A percentile compares a stretch with the other conserved stretches of the same genome.
These are phyloP conservation scores for Ciconia maguari DNA, from an alignment of 2,113 vertebrate species.

Conservation along the genomic window DNA sequence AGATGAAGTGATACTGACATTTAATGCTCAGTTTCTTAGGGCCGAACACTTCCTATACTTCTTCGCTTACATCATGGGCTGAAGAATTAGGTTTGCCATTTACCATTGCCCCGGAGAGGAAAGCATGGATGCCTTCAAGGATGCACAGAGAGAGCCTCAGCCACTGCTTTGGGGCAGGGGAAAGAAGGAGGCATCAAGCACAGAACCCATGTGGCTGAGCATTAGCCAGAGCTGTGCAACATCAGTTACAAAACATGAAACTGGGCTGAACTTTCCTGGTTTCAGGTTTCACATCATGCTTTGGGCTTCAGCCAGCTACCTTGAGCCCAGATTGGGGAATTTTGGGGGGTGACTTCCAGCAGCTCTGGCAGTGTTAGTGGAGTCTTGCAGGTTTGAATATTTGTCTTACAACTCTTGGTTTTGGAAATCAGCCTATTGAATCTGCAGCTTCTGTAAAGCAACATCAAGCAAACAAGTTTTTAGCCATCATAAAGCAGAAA, in stretches of 20 bases:
- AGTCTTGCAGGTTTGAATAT: not conserved
- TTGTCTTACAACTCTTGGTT: not conserved
- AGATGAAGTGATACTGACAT: not conserved
- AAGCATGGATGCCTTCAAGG: not conserved
- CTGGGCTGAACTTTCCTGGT: constrained; percentile 8
- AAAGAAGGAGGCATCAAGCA: not conserved
- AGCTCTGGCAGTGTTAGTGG: not conserved
- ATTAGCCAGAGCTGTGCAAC: not conserved
- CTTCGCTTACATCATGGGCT: not conserved
- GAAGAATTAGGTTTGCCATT: not conserved
- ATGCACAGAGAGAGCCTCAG: not conserved
- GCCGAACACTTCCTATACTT: not conserved
- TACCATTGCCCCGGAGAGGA: not conserved
- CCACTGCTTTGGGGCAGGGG: not conserved
- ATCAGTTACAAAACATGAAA: constrained; percentile 44
- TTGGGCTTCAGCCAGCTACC: not conserved
- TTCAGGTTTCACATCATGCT: not conserved
- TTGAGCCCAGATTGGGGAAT: not conserved
- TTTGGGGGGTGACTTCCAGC: not conserved
- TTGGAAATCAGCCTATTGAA: not conserved
- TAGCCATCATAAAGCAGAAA: not conserved
- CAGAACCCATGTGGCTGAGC: not conserved
- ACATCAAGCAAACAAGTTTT: not conserved
- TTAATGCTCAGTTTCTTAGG: not conserved
- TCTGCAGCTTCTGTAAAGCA: not conserved